Conservation (phyloP, 2,113 vertebrate genomes). For the Pomatostomus ruficeps region DNA sequence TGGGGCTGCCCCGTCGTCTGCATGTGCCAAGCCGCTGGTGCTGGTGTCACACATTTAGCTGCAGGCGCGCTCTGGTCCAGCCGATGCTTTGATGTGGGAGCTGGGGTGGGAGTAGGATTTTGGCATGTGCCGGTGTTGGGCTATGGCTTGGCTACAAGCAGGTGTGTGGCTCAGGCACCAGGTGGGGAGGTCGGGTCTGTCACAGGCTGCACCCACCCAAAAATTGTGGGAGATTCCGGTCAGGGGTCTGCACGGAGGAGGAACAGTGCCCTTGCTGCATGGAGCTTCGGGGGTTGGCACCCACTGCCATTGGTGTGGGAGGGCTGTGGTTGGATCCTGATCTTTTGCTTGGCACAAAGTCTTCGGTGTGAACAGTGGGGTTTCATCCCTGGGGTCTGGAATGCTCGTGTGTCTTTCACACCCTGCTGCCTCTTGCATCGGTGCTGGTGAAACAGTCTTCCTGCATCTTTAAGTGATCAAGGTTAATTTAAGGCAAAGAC, state of each 20-base stretch:
- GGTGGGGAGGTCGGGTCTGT: neutral
- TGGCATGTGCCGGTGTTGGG: fast-evolving
- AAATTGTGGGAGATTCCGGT: neutral
- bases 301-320: fast-evolving
- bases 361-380: neutral
- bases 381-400: neutral
- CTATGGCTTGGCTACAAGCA: fast-evolving
- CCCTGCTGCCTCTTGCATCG: fast-evolving
- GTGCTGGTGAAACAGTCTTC: neutral
- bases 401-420: neutral
- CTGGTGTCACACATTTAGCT: neutral
- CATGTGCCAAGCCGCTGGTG: fast-evolving
- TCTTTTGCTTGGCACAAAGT: neutral
- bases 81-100: neutral
- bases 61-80: neutral
- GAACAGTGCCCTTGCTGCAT: neutral
- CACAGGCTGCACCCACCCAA: neutral
- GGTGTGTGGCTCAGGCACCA: neutral
- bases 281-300: neutral
- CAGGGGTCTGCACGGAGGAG: neutral
- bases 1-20: neutral
- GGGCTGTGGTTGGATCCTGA: fast-evolving
- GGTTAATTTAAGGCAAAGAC: neutral
- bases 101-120: neutral
- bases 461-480: neutral